Percentiles rank a stretch among this genome's conserved stretches.
Evolutionary conservation across 2,888 invertebrate species (phyloP).

Genomic region (Drosophila melanosoma): DNA sequence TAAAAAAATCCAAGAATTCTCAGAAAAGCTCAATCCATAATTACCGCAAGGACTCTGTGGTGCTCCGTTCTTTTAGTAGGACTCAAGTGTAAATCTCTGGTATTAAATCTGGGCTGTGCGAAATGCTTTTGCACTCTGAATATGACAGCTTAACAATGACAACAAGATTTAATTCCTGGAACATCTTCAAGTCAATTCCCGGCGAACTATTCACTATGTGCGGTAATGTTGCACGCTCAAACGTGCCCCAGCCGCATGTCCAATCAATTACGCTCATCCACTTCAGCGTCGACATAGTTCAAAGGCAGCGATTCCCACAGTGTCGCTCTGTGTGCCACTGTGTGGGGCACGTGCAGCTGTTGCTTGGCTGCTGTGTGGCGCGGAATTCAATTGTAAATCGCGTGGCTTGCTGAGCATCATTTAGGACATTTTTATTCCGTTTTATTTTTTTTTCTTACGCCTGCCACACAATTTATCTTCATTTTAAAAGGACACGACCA

Average conservation of each 20-base stretch:
- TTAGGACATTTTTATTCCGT: constrained; percentile 24
- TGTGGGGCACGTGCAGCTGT: not conserved
- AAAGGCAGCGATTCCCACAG: constrained; percentile 7
- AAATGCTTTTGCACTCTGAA: constrained; percentile 25
- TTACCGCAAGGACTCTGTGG: constrained; percentile 13
- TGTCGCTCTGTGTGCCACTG: not conserved
- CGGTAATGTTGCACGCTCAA: constrained; percentile 8
- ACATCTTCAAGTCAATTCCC: not conserved
- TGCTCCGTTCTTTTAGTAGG: not conserved
- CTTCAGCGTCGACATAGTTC: constrained; percentile 6
- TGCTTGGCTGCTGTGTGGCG: not conserved
- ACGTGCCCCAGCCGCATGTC: constrained; percentile 18
- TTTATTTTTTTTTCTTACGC: not conserved
- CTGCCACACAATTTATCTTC: constrained; percentile 64
- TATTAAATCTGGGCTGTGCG: not conserved
- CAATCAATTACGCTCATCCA: constrained; percentile 40
- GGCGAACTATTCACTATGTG: not conserved
- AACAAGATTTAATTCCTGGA: constrained; percentile 26
- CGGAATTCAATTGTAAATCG: constrained; percentile 56
- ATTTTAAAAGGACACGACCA: constrained; percentile 18
- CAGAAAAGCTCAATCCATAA: constrained; percentile 20
- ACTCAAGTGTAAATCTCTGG: constrained; percentile 5
- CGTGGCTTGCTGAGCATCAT: constrained; percentile 23
- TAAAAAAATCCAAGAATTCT: not conserved
- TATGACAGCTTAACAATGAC: constrained; percentile 4